Evolutionary conservation across 2,113 vertebrate genomes (phyloP).

Genomic region (Pristiophorus japonicus): DNA sequence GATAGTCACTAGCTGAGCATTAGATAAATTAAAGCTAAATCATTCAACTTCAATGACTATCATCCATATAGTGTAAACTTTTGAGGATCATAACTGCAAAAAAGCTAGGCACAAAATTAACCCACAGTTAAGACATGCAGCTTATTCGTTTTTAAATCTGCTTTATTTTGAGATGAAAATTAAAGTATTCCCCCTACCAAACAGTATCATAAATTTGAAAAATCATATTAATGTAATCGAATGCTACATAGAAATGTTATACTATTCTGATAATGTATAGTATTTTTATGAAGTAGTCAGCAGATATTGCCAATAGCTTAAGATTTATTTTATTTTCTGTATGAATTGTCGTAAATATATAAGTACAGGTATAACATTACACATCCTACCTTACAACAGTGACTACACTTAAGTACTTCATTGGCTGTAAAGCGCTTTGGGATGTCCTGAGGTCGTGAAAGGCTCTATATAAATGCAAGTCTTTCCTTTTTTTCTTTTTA

Average conservation of each 20-base stretch:
- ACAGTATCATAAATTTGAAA: background rate
- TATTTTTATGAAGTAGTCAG: conserved; percentile 25
- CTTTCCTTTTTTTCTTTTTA: background rate
- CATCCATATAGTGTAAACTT: background rate
- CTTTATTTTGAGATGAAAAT: conserved; percentile 10
- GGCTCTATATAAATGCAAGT: too few species aligned
- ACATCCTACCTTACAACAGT: too few species aligned
- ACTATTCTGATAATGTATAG: background rate
- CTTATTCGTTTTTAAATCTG: background rate
- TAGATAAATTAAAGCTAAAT: background rate
- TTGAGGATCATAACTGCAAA: conserved; percentile 6
- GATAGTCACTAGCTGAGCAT: background rate
- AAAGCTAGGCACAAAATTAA: background rate
- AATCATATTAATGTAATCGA: background rate
- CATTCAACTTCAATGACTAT: background rate
- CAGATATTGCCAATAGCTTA: conserved; percentile 9
- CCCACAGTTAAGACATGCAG: background rate
- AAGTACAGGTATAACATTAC: background rate
- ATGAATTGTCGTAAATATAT: background rate
- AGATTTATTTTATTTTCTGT: conserved; percentile 21
- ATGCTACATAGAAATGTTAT: conserved; percentile 15
- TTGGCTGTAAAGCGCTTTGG: too few species aligned
- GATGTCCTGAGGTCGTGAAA: too few species aligned
- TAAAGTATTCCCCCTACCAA: background rate
- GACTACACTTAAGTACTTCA: too few species aligned